Conservation (phyloP, 1,140 invertebrate species). For the Coptotermes formosanus region DNA sequence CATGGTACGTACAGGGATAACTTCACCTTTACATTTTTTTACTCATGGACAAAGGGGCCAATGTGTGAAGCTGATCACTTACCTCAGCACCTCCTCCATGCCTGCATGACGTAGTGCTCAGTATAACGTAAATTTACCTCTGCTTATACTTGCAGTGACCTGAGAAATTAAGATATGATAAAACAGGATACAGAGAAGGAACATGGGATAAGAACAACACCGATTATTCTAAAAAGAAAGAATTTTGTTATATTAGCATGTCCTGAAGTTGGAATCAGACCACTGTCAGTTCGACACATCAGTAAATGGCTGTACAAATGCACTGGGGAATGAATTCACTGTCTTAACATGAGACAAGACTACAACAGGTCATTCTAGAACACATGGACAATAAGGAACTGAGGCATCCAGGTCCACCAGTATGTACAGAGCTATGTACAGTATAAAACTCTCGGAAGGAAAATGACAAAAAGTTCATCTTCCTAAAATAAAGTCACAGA, state of each 20-base stretch:
- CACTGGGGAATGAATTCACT: not conserved
- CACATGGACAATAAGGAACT: conserved; percentile 29
- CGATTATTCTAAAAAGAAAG: conserved; percentile 33
- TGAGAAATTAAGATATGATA: too few relatives aligned
- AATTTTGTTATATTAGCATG: conserved; percentile 28
- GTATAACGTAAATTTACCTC: too few relatives aligned
- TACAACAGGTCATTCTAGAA: conserved; percentile 27
- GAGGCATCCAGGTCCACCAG: conserved; percentile 11
- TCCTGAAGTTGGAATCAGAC: conserved; percentile 18
- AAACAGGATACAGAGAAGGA: not conserved
- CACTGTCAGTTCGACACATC: conserved; percentile 18
- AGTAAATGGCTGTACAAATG: conserved; percentile 30
- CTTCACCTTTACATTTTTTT: too few relatives aligned
- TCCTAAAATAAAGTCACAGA: conserved; percentile 13
- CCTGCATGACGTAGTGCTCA: too few relatives aligned
- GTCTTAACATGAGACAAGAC: not conserved
- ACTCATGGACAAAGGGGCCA: too few relatives aligned
- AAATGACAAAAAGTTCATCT: conserved; percentile 28
- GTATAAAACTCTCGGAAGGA: conserved; percentile 34
- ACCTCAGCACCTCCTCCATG: too few relatives aligned
- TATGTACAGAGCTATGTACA: conserved; percentile 34
- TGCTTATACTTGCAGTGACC: too few relatives aligned
- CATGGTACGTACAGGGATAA: too few relatives aligned
- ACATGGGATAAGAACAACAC: not conserved
- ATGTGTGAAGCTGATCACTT: too few relatives aligned